Base-by-base conservation (phyloP, 2,113 vertebrate genomes). In the Dromaius novaehollandiae region DNA sequence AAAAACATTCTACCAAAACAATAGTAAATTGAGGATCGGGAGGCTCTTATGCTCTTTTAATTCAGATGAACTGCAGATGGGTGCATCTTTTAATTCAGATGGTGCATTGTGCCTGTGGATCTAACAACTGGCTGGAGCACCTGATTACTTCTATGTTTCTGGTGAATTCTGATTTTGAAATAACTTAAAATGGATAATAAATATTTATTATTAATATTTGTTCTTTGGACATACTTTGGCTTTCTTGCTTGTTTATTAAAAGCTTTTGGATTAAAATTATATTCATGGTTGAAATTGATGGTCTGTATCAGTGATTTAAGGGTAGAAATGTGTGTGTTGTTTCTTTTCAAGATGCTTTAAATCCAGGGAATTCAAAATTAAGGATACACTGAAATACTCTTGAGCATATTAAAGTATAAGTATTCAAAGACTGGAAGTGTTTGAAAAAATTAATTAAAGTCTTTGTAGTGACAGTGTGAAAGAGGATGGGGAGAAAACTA, bases 131-230 rank as follows among this genome's bases (percentile, higher is more conserved):
- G 66, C 58, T 46, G 38, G 51, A 66, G 80, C 42, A 12, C 61
- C 55, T 8, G 15, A 12, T 61, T 17, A 10, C 70, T 36, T 65
- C 63, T 9, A 2, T 20, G 34, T n/a, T 85, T 77, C 66, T 30
- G 71, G 75, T 64, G 61, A 89, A 50, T 85, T 91, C 74, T 46
- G 81, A 4, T 48, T 95, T 85, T 90, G 74, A 63, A 93, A 86
- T 85, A 83, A 8, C 7, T 80, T 66, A 21, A 81, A 73, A n/a
- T 20, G 50, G 34, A 32, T 74, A 60, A 48, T 80, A 86, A 80
- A 69, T 83, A 9, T 25, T 61, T 82, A 7, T 32, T 64, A 19
- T 9, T 90, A 44, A 20, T 74, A 38, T 25, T 55, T 40, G 32
- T 40, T 85, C 65, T 73, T 63, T 60, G 79, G 11, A 80, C 32